These are phyloP conservation scores for Heliconius charithonia DNA, from an alignment of 2,888 invertebrate genomes.

Conservation along the genomic window DNA sequence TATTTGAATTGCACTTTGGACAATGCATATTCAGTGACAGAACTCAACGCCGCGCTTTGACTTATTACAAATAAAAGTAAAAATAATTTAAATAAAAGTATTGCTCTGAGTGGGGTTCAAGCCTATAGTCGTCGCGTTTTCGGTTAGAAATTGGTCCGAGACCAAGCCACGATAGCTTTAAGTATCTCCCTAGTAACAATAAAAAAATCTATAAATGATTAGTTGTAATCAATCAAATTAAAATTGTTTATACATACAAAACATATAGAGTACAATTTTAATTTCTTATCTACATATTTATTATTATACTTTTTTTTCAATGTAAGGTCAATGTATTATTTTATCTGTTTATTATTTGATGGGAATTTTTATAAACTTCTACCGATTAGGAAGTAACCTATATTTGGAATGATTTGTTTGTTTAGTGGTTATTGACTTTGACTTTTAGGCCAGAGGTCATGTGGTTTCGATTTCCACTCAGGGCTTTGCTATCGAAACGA, in stretches of 20 bases:
- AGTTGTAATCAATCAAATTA: neutral
- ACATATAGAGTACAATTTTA: neutral
- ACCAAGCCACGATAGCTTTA: neutral
- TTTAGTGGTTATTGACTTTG: neutral
- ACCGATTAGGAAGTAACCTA: conserved; percentile 30
- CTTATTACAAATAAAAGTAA: neutral
- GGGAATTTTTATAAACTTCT: neutral
- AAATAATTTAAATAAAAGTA: neutral
- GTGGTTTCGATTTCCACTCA: neutral
- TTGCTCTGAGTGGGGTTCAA: neutral
- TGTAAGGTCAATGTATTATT: conserved; percentile 22
- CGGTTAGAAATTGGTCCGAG: too few relatives aligned
- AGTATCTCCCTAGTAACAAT: neutral
- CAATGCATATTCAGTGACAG: neutral
- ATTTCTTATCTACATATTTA: neutral
- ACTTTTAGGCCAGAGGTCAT: neutral
- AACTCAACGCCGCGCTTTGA: neutral
- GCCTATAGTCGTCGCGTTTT: neutral
- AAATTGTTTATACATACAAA: neutral
- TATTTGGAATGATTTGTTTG: neutral
- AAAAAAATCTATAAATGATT: neutral
- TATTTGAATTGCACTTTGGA: neutral
- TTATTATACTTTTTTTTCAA: neutral
- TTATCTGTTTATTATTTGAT: conserved; percentile 9
- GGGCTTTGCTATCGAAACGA: neutral